phyloP scores from a whole-genome alignment of 2,888 invertebrate species.

The Synergus itoensis region DNA sequence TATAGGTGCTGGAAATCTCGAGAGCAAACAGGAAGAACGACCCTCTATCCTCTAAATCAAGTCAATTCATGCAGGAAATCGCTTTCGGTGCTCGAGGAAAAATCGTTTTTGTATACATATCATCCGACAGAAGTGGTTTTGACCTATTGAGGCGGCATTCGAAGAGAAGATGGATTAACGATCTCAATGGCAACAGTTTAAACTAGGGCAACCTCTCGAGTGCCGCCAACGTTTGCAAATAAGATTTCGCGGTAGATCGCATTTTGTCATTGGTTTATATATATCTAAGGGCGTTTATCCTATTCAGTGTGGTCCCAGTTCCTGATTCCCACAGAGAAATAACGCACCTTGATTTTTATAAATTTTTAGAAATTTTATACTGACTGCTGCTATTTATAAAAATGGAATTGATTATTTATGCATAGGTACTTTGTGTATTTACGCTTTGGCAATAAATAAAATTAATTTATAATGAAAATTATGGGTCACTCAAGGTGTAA shows the following conservation, averaged over 20 bases:
- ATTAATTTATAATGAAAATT: too few species aligned
- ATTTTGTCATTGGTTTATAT: constrained; percentile 40
- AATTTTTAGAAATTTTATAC: too few species aligned
- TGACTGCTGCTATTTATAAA: too few species aligned
- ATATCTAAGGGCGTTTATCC: constrained; percentile 30
- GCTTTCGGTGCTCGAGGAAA: constrained; percentile 59
- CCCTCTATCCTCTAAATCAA: constrained; percentile 61
- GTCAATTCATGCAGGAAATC: constrained; percentile 75
- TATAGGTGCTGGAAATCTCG: constrained; percentile 76
- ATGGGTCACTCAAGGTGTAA: too few species aligned
- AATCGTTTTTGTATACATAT: constrained; percentile 57
- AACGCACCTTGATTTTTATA: not conserved
- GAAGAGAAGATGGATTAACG: constrained; percentile 57
- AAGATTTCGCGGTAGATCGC: constrained; percentile 67
- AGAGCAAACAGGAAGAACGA: constrained; percentile 73
- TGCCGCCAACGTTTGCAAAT: constrained; percentile 67
- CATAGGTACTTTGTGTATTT: too few species aligned
- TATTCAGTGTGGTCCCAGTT: not conserved
- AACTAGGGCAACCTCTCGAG: constrained; percentile 48
- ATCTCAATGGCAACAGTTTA: constrained; percentile 56
- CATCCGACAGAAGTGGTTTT: constrained; percentile 67
- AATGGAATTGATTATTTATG: too few species aligned
- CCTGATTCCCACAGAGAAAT: not conserved
- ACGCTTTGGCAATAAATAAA: too few species aligned
- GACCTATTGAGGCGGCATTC: constrained; percentile 64